These are phyloP conservation scores for Zophobas morio DNA, from an alignment of 1,140 invertebrate species.

Conservation along the genomic window DNA sequence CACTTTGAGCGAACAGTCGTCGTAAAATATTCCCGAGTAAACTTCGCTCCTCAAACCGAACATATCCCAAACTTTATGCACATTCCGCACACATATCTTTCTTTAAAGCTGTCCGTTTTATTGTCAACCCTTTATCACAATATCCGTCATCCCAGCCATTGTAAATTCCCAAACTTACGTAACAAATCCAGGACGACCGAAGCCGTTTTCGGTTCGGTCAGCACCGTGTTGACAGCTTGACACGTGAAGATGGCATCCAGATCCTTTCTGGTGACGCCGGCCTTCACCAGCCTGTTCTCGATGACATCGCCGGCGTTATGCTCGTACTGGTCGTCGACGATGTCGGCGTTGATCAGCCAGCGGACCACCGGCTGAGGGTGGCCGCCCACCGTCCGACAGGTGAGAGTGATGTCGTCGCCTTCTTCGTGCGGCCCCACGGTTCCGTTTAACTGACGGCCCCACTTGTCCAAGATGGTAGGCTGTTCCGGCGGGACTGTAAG, in stretches of 20 bases:
- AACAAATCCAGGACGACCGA: conserved; percentile 85
- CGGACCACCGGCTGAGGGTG: conserved; percentile 77
- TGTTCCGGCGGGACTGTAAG: conserved; percentile 86
- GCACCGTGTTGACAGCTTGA: conserved; percentile 85
- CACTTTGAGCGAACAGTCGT: too few relatives aligned
- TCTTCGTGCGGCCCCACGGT: conserved; percentile 86
- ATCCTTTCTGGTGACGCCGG: conserved; percentile 81
- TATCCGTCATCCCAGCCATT: neutral
- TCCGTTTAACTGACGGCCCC: conserved; percentile 79
- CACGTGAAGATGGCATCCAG: conserved; percentile 88
- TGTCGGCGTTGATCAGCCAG: conserved; percentile 82
- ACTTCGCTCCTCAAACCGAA: too few relatives aligned
- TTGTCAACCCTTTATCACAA: neutral
- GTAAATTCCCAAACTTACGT: conserved; percentile 75
- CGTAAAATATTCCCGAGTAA: too few relatives aligned
- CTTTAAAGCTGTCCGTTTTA: too few relatives aligned
- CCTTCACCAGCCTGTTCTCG: conserved; percentile 85
- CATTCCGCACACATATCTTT: too few relatives aligned
- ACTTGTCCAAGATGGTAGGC: conserved; percentile 86
- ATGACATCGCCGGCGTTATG: conserved; percentile 87
- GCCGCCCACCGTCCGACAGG: conserved; percentile 78
- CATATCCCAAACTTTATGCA: too few relatives aligned
- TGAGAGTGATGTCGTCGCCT: conserved; percentile 75
- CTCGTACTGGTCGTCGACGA: conserved; percentile 85
- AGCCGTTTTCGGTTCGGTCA: conserved; percentile 82